Evolutionary conservation across 2,797 vertebrate genomes (phyloP), one percentile per base, ranked within the genome.

Genomic region (Sphenodon punctatus): DNA sequence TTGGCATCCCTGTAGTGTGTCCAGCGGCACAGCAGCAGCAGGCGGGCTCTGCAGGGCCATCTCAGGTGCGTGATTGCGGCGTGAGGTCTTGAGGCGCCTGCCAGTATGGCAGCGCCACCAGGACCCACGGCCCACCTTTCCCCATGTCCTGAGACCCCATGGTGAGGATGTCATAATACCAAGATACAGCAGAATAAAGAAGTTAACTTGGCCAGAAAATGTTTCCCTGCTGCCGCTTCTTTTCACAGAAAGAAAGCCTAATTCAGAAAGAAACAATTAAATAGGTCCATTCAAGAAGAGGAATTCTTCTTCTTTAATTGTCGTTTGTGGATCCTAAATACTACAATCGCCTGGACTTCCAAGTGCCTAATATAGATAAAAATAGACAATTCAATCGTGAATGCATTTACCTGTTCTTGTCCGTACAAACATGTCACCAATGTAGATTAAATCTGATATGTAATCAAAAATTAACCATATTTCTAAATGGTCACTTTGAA

Each of bases 401-500:
- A 39, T 56, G 38, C 80, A 76, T 59, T 89, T 91, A 98, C 98
- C 98, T 75, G 98, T 99, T 72, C 97, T 97, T 51, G 96, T 99
- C 90, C 97, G 96, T 92, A 99, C 96, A 84, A 97, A 89, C 98
- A 99, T 99, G 90, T 99, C 98, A 17, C 93, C 92, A 69, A 98
- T 4, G 81, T 99, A 99, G 84, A 94, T 10, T 13, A 91, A 0
- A 85, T 99, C 98, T 55, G 95, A 97, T 15, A 94, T 0, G 1
- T 97, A 97, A 93, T 99, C 98, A 70, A 96, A 22, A 64, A 97
- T 2, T 76, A 98, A 96, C 98, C 98, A 99, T 5, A n/a, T 65
- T 5, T 19, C 58, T 80, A 98, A 41, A 66, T 97, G 98, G 89
- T 99, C 96, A 0, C 94, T 91, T 85, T 99, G 98, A 60, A 99